Evolutionary conservation across 1,140 invertebrate genomes (phyloP), one percentile per base, ranked within the genome.

Genomic region (Vollenhovia emeryi): DNA sequence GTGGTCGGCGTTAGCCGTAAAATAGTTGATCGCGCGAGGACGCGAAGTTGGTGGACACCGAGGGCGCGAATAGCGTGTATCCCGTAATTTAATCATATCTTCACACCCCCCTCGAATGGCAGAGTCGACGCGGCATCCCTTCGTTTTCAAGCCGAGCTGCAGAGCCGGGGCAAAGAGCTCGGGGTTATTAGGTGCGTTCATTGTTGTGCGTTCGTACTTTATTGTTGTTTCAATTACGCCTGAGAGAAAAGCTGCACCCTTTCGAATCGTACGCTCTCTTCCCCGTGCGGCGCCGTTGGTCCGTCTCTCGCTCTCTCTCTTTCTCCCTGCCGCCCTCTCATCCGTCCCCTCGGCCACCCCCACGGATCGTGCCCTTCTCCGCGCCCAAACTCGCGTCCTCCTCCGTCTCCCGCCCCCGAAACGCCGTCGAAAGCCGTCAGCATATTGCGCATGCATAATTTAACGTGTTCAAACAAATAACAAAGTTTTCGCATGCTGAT

Each of bases 381-480:
- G 71, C 50, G 52, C 62, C 76, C 64, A 80, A 80, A 80, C 64
- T 80, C 66, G 78, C 78, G 50, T 43, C 40, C 50, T 68, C 75
- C 27, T 60, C 52, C 57, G 40, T 27, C 11, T 36, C 27, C 11
- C 27, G 36, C 57, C 66, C 85, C 62, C 36, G n/a, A 62, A 33
- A 73, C 82, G 66, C 78, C 85, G 68, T 87, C 83, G 79, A 89
- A 86, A 91, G 59, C 85, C 88, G 91, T 86, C 91, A 82, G 91
- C 94, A 94, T 94, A 94, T 95, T 95, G 94, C 92, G 93, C 94
- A 94, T 94, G 93, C 94, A 95, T 95, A 95, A 95, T 95, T 95
- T 93, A 95, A 93, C 92, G 89, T 92, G 92, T 93, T 93, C 92
- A 91, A 94, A 94, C 93, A 94, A 94, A 94, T 95, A 94, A 94